Evolutionary conservation across 2,113 vertebrate species (phyloP).

Genomic region (Acrocephalus kingi): DNA sequence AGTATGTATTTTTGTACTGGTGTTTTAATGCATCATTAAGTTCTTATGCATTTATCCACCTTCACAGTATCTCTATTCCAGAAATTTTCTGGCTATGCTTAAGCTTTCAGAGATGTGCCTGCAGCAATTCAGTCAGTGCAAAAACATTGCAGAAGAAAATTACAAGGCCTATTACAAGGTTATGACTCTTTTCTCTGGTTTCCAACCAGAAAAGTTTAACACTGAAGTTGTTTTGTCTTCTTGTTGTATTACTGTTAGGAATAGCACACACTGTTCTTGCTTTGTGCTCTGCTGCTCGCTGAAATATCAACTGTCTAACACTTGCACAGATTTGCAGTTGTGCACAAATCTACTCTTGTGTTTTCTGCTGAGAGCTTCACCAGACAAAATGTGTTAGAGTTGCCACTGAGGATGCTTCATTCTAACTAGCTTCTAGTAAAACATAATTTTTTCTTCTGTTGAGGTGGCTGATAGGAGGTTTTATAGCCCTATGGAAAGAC

Average conservation of each 20-base stretch:
- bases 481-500: neutral
- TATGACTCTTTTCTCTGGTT: neutral
- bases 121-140: neutral
- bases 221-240: neutral
- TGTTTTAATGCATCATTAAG: neutral
- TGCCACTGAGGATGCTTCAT: neutral
- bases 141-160: neutral
- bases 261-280: neutral
- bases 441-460: neutral
- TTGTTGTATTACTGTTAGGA: neutral
- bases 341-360: neutral
- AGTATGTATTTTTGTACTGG: neutral
- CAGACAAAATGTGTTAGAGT: neutral
- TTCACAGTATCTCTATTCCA: neutral
- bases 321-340: accelerated
- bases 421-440: neutral
- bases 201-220: neutral
- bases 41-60: neutral
- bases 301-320: neutral
- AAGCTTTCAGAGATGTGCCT: neutral
- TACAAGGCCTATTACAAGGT: neutral
- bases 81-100: neutral
- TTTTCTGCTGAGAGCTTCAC: neutral
- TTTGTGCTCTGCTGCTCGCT: neutral
- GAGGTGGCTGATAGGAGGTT: neutral